Evolutionary conservation across 2,888 invertebrate genomes (phyloP), one percentile per base, ranked within the genome.

Genomic region (Melipona beecheii): DNA sequence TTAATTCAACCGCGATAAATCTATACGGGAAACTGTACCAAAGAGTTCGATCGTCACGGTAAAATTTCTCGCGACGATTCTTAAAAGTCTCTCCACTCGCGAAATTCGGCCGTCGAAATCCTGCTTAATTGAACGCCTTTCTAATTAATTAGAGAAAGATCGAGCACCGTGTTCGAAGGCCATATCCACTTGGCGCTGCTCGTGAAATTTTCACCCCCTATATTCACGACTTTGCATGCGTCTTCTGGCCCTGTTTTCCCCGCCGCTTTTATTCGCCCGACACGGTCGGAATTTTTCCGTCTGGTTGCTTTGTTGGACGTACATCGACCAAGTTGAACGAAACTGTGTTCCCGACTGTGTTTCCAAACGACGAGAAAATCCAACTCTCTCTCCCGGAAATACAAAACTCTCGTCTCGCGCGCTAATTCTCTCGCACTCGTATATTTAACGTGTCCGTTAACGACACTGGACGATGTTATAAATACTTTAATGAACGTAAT

Each of bases 61-160:
- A 36, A 36, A n/a, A n/a, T n/a, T n/a, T n/a, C 73, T 71, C 36
- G 73, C 65, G 31, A 62, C 80, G 71, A 69, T 80, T 69, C 72
- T 75, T 68, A 27, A 73, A 70, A 43, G 66, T 81, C 78, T 75
- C 69, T n/a, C n/a, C 72, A 21, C 70, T 60, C 76, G 36, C 19
- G 72, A 78, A 80, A 83, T 73, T 81, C 82, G 62, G 58, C 36
- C 90, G 89, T 92, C 91, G n/a, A n/a, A n/a, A n/a, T n/a, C n/a
- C 89, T 87, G 89, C 87, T 91, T 91, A 92, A 93, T 92, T 91
- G 92, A 92, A 91, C 89, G 90, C 71, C 85, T 78, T 87, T 87
- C 86, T 91, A 91, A 93, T 93, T 91, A 89, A 84, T 89, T 86
- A 83, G 81, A 74, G 86, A 83, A 86, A 83, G 84, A 89, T 86